These are phyloP conservation scores for Pyrgilauda ruficollis DNA, from an alignment of 2,113 vertebrate species.

Conservation along the genomic window DNA sequence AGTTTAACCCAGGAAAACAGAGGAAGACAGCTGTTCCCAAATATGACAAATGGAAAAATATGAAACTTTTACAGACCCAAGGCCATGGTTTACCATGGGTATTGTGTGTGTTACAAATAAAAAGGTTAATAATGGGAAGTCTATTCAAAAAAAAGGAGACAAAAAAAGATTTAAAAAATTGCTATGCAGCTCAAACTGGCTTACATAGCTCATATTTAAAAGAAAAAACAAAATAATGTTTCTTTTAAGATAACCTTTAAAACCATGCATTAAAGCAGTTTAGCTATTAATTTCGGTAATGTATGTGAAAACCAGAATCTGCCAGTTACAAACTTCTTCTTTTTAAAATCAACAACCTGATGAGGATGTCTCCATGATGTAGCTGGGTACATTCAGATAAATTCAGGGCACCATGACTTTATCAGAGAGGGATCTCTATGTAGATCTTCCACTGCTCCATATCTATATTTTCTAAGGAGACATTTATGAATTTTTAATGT, in stretches of 20 bases:
- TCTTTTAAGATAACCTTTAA: background rate
- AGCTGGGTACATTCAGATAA: background rate
- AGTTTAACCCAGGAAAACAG: background rate
- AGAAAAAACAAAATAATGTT: background rate
- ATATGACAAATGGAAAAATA: background rate
- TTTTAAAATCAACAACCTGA: slow-evolving; percentile 21
- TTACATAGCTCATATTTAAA: background rate
- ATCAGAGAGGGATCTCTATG: background rate
- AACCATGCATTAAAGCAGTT: background rate
- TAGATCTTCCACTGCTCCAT: slow-evolving; percentile 18
- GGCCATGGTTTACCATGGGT: background rate
- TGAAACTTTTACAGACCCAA: background rate
- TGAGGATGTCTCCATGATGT: background rate
- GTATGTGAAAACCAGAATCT: background rate
- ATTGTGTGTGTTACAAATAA: background rate
- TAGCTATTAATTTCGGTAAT: background rate
- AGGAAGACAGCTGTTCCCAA: background rate
- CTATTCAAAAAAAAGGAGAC: rapidly evolving
- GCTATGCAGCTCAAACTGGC: background rate
- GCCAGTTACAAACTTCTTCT: background rate
- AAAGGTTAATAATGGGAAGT: background rate
- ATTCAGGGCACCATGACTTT: background rate
- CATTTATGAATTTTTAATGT: slow-evolving; percentile 65
- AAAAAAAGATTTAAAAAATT: background rate
- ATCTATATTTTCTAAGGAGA: slow-evolving; percentile 14